Evolutionary conservation across 2,888 invertebrate species (phyloP), one percentile per base, ranked within the genome.

Genomic region (Acleris literana): DNA sequence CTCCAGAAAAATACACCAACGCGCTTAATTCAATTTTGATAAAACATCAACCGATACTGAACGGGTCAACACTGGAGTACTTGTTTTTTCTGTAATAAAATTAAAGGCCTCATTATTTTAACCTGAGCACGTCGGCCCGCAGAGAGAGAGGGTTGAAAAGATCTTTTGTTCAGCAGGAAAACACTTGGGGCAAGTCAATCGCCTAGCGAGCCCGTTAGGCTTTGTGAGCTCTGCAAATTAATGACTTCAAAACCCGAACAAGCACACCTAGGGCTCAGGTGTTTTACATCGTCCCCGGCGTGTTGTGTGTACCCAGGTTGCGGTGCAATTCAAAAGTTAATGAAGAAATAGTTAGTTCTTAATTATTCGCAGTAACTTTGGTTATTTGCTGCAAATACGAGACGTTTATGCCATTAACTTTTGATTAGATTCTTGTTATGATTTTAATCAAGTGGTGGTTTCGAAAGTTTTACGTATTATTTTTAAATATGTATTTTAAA

Each of bases 101-200:
- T 88, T 86, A 89, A 88, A 85, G 80, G 73, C 77, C 81, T 89
- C 89, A 87, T 90, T 90, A 89, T 90, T 87, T 85, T 83, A 87
- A 85, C 82, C 82, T 76, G 77, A 78, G 83, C 87, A 85, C 86
- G 87, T 83, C 84, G 72, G 74, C 82, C 79, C 79, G 80, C 71
- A 18, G 52, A 48, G 64, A 29, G 51, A 56, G 65, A 56, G 64
- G 55, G 63, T 22, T 87, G 86, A 88, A 90, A 87, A 84, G 89
- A 82, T 81, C 89, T 87, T 90, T 92, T 92, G 88, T 90, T 87
- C 78, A 73, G 74, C 75, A 76, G 82, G 85, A 85, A 87, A 90
- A 89, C 86, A 88, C 88, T 90, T 81, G 83, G 82, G 84, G 82
- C 78, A 80, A 91, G 90, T 91, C 92, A 90, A 90, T 92, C 88